Evolutionary conservation across 2,888 invertebrate species (phyloP).

Genomic region (Hipparchia semele): DNA sequence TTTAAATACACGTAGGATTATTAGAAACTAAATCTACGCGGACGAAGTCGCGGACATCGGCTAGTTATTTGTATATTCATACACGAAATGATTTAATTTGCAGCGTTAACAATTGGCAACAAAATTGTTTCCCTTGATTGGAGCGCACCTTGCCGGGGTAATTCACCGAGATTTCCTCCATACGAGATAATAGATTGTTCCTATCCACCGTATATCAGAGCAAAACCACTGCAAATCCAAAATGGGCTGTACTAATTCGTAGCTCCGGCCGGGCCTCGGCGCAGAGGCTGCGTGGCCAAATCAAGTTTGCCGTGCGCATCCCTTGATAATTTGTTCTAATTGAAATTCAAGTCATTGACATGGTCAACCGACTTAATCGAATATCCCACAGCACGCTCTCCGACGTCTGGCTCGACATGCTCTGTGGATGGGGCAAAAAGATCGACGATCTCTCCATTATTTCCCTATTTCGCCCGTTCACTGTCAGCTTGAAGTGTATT

Average conservation of each 20-base stretch:
- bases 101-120: not conserved
- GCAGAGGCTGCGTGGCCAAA: constrained; percentile 69
- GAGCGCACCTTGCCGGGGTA: constrained; percentile 37
- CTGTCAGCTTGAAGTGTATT: too few species aligned
- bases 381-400: constrained; percentile 66
- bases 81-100: not conserved
- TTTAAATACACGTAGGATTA: too few species aligned
- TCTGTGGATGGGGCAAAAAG: constrained; percentile 22
- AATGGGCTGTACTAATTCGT: constrained; percentile 46
- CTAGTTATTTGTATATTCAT: too few species aligned
- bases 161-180: constrained; percentile 41
- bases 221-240: constrained; percentile 45
- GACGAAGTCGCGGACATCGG: too few species aligned
- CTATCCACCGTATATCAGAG: constrained; percentile 45
- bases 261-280: constrained; percentile 42
- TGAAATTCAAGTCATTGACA: constrained; percentile 87
- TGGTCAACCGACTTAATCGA: constrained; percentile 83
- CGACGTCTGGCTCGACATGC: constrained; percentile 41
- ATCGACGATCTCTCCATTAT: constrained; percentile 2
- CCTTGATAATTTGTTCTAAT: constrained; percentile 85
- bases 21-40: too few species aligned
- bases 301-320: constrained; percentile 77
- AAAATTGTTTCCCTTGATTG: constrained; percentile 28
- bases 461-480: too few species aligned
- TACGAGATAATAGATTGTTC: constrained; percentile 46